Conservation (phyloP, 92 coral and sea anemone species). For the Montipora capitata region DNA sequence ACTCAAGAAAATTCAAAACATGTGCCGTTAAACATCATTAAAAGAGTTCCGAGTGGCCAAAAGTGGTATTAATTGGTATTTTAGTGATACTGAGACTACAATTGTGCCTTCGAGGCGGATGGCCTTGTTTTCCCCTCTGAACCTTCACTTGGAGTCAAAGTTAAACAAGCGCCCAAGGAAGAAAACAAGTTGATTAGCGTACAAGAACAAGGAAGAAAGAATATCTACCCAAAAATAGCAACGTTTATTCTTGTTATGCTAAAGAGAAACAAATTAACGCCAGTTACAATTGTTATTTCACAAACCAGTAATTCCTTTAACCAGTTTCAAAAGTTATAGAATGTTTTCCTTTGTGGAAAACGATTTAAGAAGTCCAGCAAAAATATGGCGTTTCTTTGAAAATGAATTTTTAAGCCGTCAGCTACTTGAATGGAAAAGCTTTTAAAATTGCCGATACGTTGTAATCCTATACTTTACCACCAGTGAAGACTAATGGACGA, state of each 20-base stretch:
- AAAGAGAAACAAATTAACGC: not conserved
- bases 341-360: not conserved
- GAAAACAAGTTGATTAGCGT: not conserved
- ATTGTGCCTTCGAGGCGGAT: conserved; percentile 36
- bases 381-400: conserved; percentile 14
- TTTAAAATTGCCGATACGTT: conserved; percentile 14
- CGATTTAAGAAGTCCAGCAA: not conserved
- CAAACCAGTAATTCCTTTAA: not conserved
- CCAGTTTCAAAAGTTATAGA: conserved; percentile 6
- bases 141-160: not conserved
- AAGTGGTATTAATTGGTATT: conserved; percentile 25
- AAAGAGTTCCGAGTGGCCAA: conserved; percentile 26
- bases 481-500: conserved; percentile 39
- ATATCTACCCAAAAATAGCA: not conserved
- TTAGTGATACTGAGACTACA: conserved; percentile 26
- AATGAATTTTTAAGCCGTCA: conserved; percentile 26
- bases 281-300: not conserved
- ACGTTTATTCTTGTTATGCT: not conserved
- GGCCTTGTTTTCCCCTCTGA: not conserved
- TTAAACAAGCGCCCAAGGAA: not conserved
- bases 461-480: conserved; percentile 47
- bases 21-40: conserved; percentile 15
- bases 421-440: conserved; percentile 40
- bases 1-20: conserved; percentile 1
- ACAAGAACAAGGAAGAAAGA: not conserved